A percentile compares a stretch with the other conserved stretches of the same genome.
These are phyloP conservation scores for Scaptodrosophila latifasciaeformis DNA, from an alignment of 2,888 invertebrate species.

Conservation along the genomic window DNA sequence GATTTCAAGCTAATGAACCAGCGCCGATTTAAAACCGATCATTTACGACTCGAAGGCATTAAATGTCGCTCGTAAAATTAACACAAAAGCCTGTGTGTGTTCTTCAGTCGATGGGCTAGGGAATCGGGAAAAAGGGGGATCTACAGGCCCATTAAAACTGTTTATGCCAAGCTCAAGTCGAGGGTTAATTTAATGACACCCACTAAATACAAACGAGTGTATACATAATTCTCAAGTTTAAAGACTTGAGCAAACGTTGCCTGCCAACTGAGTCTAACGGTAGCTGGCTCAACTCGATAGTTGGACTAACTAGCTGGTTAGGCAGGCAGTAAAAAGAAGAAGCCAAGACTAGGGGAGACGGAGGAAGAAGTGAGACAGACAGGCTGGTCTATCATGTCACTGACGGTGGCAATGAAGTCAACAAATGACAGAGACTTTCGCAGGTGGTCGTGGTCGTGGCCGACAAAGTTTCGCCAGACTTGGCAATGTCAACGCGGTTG, in stretches of 20 bases:
- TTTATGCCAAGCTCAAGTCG: constrained; percentile 32
- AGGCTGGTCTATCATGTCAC: neutral
- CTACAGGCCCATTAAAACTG: constrained; percentile 26
- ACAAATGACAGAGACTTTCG: constrained; percentile 32
- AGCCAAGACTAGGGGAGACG: constrained; percentile 15
- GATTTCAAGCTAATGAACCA: constrained; percentile 22
- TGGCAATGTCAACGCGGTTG: neutral
- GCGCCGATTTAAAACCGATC: constrained; percentile 22
- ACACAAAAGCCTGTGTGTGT: constrained; percentile 1
- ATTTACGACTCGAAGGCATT: constrained; percentile 35
- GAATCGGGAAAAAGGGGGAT: too few relatives aligned
- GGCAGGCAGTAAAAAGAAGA: constrained; percentile 33
- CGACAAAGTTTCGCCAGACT: constrained; percentile 22
- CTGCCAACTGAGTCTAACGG: constrained; percentile 30
- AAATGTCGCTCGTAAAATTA: constrained; percentile 16
- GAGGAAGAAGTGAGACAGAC: neutral
- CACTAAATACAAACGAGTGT: neutral
- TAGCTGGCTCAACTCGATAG: constrained; percentile 32
- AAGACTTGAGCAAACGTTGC: too few relatives aligned
- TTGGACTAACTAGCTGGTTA: neutral
- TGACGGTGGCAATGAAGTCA: too few relatives aligned
- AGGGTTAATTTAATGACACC: constrained; percentile 47
- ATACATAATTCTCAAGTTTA: too few relatives aligned
- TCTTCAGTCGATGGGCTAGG: too few relatives aligned
- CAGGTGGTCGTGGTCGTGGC: constrained; percentile 51